Conservation (phyloP, 2,888 invertebrate species). For the Megastigmus dorsalis region DNA sequence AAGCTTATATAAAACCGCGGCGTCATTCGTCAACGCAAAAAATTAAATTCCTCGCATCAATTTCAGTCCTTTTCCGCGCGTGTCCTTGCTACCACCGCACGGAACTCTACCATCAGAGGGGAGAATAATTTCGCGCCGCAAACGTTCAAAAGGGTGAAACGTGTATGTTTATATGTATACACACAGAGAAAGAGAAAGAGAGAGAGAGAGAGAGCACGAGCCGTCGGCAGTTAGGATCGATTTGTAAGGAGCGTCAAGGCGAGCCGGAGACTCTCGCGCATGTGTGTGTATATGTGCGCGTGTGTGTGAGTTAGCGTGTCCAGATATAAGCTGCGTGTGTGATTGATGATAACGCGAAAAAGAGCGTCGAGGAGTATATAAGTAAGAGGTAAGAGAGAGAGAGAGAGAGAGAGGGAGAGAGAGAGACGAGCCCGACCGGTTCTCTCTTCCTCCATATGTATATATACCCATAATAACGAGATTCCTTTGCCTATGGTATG, state of each 20-base stretch:
- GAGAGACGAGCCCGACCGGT: slow-evolving; percentile 1
- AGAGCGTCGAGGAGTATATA: neutral
- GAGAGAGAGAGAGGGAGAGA: neutral
- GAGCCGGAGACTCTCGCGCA: slow-evolving; percentile 65
- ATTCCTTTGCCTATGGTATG: neutral
- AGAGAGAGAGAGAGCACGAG: no score
- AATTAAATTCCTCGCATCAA: neutral
- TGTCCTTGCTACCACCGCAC: no score
- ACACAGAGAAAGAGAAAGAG: no score
- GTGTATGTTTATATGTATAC: no score
- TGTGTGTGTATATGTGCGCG: neutral
- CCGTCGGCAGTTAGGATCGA: slow-evolving; percentile 67
- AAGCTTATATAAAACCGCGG: no score
- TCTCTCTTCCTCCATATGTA: neutral
- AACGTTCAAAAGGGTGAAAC: neutral
- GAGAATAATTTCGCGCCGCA: neutral
- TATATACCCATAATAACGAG: slow-evolving; percentile 19
- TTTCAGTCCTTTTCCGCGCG: neutral
- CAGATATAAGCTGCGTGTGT: no score
- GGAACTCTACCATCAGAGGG: neutral
- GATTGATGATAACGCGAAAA: slow-evolving; percentile 27
- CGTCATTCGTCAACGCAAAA: no score
- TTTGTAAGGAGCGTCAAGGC: slow-evolving; percentile 72
- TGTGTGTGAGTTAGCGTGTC: no score
- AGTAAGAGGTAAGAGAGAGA: no score